Percentiles rank a stretch among this genome's conserved stretches.
Evolutionary conservation across 2,797 vertebrate genomes (phyloP).

Genomic region (Xenentodon cancila): DNA sequence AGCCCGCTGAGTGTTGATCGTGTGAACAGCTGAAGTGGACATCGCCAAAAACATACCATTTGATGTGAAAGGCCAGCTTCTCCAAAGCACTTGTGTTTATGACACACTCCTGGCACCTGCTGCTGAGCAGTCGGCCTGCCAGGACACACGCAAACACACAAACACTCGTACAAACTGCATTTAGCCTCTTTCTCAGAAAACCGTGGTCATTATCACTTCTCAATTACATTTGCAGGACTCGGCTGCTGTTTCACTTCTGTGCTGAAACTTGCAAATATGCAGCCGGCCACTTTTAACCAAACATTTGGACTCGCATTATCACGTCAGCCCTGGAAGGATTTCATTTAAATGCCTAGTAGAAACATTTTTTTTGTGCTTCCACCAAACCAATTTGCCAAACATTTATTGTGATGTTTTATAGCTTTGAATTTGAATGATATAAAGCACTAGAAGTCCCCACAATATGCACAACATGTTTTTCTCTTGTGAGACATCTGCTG

Average conservation of each 20-base stretch:
- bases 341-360: neutral
- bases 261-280: constrained; percentile 17
- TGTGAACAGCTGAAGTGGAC: constrained; percentile 68
- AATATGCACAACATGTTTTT: too few relatives aligned
- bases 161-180: constrained; percentile 50
- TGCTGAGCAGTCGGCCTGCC: constrained; percentile 70
- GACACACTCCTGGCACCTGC: constrained; percentile 82
- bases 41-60: constrained; percentile 77
- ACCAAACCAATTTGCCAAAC: neutral
- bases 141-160: constrained; percentile 54
- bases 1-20: constrained; percentile 48
- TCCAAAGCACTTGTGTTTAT: constrained; percentile 81
- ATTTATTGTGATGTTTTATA: too few relatives aligned
- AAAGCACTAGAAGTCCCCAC: too few relatives aligned
- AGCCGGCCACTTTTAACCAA: neutral
- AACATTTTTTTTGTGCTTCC: neutral
- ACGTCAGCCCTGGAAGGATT: neutral
- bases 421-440: too few relatives aligned
- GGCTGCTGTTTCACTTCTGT: constrained; percentile 27
- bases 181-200: constrained; percentile 59
- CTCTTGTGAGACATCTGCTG: too few relatives aligned
- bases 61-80: constrained; percentile 82
- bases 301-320: constrained; percentile 6
- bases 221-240: constrained; percentile 54
- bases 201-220: constrained; percentile 62